Evolutionary conservation across 2,888 invertebrate species (phyloP), one percentile per base, ranked within the genome.

Genomic region (Endotricha flammealis): DNA sequence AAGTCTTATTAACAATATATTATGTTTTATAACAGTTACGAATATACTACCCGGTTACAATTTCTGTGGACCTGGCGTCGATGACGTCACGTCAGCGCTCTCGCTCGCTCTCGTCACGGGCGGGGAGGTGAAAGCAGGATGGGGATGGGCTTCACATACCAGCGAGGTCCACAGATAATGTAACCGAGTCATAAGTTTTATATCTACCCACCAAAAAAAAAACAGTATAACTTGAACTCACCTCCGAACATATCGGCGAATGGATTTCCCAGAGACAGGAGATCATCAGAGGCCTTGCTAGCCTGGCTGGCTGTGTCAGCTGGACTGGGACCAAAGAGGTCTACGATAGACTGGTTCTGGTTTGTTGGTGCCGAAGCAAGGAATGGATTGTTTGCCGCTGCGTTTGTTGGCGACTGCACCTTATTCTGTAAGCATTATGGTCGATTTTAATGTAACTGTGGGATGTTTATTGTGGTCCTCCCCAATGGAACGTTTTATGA

Each of bases 191-290:
- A n/a, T n/a, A n/a, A n/a, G n/a, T n/a, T n/a, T n/a, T n/a, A n/a
- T n/a, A n/a, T n/a, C n/a, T n/a, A n/a, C n/a, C n/a, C n/a, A n/a
- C n/a, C n/a, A n/a, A n/a, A n/a, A n/a, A 16, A 11, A 20, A 29
- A 33, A 12, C 22, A 32, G 6, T 22, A 20, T 10, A 27, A 27
- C 3, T 14, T 38, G 31, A 23, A 46, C 70, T 68, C 56, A 87
- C 89, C 88, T 51, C 90, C 90, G 66, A 93, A 93, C 91, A 93
- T 93, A 63, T 95, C 94, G 22, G 95, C 93, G 71, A 97, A 98
- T 6, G 97, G 97, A 87, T 97, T 97, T 28, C 94, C 94, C 48
- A 97, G 88, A 60, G 95, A 93, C 36, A 97, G 88, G 49, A 97
- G 86, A 80, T 97, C 96, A 62, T 97, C 97, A 8, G 95, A 95